Evolutionary conservation across 2,888 invertebrate species (phyloP).

Genomic region (Sceliomorpha sp.): DNA sequence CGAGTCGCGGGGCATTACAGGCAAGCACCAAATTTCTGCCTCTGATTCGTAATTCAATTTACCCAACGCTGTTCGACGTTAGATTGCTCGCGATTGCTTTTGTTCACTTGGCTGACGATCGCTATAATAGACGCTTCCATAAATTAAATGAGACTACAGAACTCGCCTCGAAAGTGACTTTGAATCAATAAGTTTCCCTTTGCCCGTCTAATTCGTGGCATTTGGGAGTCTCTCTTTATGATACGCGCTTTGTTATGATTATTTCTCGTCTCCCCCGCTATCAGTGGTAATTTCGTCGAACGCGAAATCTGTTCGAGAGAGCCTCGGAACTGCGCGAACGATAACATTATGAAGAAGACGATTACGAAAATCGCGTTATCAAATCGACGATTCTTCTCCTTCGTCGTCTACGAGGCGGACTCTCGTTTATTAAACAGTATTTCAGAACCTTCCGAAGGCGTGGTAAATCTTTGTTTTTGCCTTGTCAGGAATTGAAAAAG

Average conservation of each 20-base stretch:
- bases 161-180: slow-evolving; percentile 39
- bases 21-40: slow-evolving; percentile 53
- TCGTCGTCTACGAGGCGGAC: no score
- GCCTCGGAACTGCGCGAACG: no score
- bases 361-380: slow-evolving; percentile 1
- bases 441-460: no score
- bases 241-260: slow-evolving; percentile 3
- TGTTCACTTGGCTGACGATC: slow-evolving; percentile 56
- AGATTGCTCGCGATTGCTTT: slow-evolving; percentile 57
- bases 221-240: slow-evolving; percentile 10
- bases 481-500: no score
- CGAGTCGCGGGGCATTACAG: slow-evolving; percentile 55
- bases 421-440: no score
- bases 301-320: background rate
- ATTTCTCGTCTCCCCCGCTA: slow-evolving; percentile 7
- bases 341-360: no score
- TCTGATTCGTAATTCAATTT: slow-evolving; percentile 57
- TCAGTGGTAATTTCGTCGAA: slow-evolving; percentile 24
- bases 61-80: slow-evolving; percentile 55
- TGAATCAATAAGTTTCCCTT: slow-evolving; percentile 50
- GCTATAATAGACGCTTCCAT: slow-evolving; percentile 54
- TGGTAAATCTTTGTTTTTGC: background rate
- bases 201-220: slow-evolving; percentile 45
- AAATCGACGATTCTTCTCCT: no score
- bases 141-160: slow-evolving; percentile 56